phyloP scores from a whole-genome alignment of 2,888 invertebrate species.

The Anoplius nigerrimus region DNA sequence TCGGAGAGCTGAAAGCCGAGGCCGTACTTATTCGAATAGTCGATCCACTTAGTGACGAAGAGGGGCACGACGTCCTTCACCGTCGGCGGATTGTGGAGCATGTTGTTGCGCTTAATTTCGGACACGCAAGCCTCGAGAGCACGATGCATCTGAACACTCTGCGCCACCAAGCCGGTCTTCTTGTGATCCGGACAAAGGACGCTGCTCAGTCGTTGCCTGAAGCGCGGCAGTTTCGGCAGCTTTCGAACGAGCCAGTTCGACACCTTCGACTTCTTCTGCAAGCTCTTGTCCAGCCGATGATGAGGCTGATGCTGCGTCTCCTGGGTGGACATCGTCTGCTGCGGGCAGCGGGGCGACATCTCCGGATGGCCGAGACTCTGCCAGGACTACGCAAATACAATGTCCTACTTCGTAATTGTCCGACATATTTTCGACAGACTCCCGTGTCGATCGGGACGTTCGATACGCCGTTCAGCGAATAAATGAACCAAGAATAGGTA shows the following conservation, averaged over 20 bases:
- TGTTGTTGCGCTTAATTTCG: slow-evolving; percentile 46
- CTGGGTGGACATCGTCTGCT: slow-evolving; percentile 17
- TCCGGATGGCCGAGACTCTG: slow-evolving; percentile 25
- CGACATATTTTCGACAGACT: too few relatives aligned
- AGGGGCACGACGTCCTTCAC: slow-evolving; percentile 69
- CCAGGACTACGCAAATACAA: slow-evolving; percentile 12
- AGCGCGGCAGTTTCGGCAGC: slow-evolving; percentile 65
- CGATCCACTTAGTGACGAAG: slow-evolving; percentile 83
- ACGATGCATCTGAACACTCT: slow-evolving; percentile 71
- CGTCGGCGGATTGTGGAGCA: slow-evolving; percentile 59
- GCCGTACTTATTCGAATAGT: slow-evolving; percentile 84
- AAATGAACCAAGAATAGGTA: too few relatives aligned
- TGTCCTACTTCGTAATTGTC: too few relatives aligned
- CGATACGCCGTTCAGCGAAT: too few relatives aligned
- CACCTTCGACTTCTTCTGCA: slow-evolving; percentile 54
- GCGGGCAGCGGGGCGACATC: slow-evolving; percentile 31
- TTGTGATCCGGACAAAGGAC: slow-evolving; percentile 68
- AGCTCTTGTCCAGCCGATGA: slow-evolving; percentile 36
- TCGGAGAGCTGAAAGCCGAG: slow-evolving; percentile 83
- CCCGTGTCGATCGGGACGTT: too few relatives aligned
- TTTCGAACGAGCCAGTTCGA: slow-evolving; percentile 66
- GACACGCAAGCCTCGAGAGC: slow-evolving; percentile 48
- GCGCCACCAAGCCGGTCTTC: slow-evolving; percentile 57
- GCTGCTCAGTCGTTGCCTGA: slow-evolving; percentile 72
- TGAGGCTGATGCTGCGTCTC: slow-evolving; percentile 23